These are phyloP conservation scores for Galleria mellonella DNA, from an alignment of 1,140 invertebrate species.

Conservation along the genomic window DNA sequence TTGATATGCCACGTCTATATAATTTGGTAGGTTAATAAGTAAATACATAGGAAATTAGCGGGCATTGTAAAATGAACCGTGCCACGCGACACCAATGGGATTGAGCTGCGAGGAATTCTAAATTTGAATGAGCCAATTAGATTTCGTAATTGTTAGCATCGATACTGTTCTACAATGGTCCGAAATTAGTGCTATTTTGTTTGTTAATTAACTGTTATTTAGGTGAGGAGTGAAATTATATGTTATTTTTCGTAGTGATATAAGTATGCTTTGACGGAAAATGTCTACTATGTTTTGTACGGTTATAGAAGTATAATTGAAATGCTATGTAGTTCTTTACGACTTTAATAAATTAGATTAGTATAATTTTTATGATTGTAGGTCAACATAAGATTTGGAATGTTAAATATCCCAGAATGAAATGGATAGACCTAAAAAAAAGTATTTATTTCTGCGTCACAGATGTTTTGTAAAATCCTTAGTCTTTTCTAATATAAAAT, in stretches of 20 bases:
- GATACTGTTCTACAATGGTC: slow-evolving; percentile 3
- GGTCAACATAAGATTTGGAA: not conserved
- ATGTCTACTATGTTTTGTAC: not conserved
- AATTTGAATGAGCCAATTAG: slow-evolving; percentile 18
- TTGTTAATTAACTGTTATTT: not conserved
- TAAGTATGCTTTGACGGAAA: not conserved
- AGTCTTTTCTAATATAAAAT: too few relatives aligned
- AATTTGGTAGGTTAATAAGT: slow-evolving; percentile 9
- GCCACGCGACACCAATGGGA: slow-evolving; percentile 15
- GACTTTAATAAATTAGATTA: too few relatives aligned
- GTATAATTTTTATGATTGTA: too few relatives aligned
- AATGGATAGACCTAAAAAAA: not conserved
- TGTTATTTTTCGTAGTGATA: not conserved
- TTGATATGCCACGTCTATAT: not conserved
- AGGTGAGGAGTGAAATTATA: not conserved
- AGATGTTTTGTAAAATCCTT: too few relatives aligned
- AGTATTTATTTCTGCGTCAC: too few relatives aligned
- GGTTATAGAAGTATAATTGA: too few relatives aligned
- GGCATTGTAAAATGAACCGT: slow-evolving; percentile 8
- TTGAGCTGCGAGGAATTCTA: slow-evolving; percentile 10
- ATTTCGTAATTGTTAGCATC: slow-evolving; percentile 8
- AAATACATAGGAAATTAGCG: slow-evolving; percentile 9
- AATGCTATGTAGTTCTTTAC: too few relatives aligned
- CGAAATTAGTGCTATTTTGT: slow-evolving; percentile 1
- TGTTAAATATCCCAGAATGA: not conserved